These are phyloP conservation scores for Patagioenas fasciata DNA, from an alignment of 2,113 vertebrate genomes.

Conservation along the genomic window DNA sequence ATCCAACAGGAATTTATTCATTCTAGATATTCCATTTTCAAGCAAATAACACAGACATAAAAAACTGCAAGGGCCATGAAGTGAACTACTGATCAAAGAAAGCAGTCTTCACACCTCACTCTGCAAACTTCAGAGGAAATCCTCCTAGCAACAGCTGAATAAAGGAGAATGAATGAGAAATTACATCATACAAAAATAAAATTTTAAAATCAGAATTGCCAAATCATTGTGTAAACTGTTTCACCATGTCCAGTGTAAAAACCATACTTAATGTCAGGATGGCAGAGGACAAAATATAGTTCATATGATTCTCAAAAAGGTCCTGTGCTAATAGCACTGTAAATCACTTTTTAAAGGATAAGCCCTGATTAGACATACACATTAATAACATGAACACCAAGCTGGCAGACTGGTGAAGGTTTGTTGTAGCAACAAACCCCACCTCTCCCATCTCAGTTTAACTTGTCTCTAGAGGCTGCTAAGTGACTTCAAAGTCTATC, in stretches of 20 bases:
- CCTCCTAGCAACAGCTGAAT: not conserved
- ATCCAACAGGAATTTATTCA: not conserved
- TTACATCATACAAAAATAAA: not conserved
- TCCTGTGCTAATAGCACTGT: not conserved
- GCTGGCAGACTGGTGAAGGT: not conserved
- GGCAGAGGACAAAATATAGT: not conserved
- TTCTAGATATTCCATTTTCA: rapidly evolving
- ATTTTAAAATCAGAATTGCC: not conserved
- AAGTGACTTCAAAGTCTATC: not conserved
- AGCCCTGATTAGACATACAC: not conserved
- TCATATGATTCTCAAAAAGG: not conserved
- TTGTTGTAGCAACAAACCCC: not conserved
- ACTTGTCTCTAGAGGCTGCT: not conserved
- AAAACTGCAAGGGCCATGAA: not conserved
- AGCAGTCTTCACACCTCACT: not conserved
- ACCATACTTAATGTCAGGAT: not conserved
- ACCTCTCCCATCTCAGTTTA: not conserved
- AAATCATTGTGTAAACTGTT: not conserved
- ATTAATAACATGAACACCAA: not conserved
- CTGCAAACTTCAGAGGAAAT: not conserved
- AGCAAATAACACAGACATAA: not conserved
- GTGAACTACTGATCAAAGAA: not conserved
- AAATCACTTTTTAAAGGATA: not conserved
- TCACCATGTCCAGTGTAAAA: not conserved
- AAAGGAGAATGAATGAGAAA: not conserved